phyloP scores from a whole-genome alignment of 2,113 vertebrate species.

The Rhea americana region DNA sequence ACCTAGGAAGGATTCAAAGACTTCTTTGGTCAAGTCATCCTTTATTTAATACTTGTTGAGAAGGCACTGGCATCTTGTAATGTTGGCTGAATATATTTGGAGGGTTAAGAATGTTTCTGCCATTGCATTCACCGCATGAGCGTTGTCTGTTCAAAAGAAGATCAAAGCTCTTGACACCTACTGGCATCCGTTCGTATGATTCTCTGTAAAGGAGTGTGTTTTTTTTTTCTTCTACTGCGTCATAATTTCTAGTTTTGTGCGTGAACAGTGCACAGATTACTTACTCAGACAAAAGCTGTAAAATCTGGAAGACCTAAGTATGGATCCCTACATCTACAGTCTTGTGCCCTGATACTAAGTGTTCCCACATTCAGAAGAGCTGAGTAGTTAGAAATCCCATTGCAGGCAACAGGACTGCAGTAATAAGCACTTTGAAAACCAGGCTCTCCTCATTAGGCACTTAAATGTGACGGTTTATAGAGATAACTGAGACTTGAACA shows the following conservation, averaged over 20 bases:
- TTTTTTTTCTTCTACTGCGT: slow-evolving; percentile 14
- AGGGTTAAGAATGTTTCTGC: slow-evolving; percentile 14
- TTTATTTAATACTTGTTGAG: slow-evolving; percentile 24
- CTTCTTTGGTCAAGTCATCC: slow-evolving; percentile 40
- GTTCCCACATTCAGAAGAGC: slow-evolving; percentile 35
- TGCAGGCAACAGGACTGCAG: slow-evolving; percentile 13
- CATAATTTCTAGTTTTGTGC: not conserved
- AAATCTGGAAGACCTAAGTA: slow-evolving; percentile 34
- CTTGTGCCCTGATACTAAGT: slow-evolving; percentile 23
- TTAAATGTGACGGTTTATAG: not conserved
- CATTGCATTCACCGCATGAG: not conserved
- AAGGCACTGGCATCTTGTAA: not conserved
- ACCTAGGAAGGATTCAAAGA: slow-evolving; percentile 29
- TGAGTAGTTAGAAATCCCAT: slow-evolving; percentile 51
- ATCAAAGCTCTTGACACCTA: not conserved
- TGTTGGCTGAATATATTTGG: not conserved
- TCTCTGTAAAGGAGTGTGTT: not conserved
- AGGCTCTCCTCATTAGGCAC: slow-evolving; percentile 11
- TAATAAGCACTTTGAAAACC: slow-evolving; percentile 46
- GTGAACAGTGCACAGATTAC: not conserved
- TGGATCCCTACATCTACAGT: slow-evolving; percentile 3
- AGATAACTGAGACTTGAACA: not conserved
- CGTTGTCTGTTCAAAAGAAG: not conserved
- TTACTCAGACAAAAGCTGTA: not conserved
- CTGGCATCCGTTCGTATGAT: not conserved